phyloP scores from a whole-genome alignment of 2,888 invertebrate species.

The Drosophila aldrichi region DNA sequence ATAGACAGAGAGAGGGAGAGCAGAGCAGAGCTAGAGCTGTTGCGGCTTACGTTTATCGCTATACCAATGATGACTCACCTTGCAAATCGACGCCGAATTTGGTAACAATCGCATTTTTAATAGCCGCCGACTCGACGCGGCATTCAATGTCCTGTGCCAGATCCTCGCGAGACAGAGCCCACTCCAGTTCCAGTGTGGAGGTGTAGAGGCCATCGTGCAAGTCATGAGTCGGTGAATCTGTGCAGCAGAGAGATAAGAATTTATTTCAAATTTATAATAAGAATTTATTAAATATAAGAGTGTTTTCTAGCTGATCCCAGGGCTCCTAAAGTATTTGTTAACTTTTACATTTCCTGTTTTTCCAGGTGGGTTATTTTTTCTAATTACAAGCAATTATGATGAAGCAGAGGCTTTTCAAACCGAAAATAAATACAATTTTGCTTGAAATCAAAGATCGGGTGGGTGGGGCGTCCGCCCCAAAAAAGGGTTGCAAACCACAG shows the following conservation, averaged over 20 bases:
- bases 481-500: slow-evolving; percentile 55
- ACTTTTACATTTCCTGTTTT: slow-evolving; percentile 14
- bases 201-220: slow-evolving; percentile 88
- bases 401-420: slow-evolving; percentile 47
- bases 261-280: background rate
- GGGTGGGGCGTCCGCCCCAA: slow-evolving; percentile 8
- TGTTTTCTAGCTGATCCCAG: background rate
- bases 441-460: slow-evolving; percentile 38
- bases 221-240: slow-evolving; percentile 87
- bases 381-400: slow-evolving; percentile 62
- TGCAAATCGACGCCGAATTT: slow-evolving; percentile 88
- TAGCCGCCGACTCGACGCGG: slow-evolving; percentile 88
- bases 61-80: slow-evolving; percentile 86
- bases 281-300: background rate
- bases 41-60: slow-evolving; percentile 12
- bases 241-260: background rate
- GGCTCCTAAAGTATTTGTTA: background rate
- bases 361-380: slow-evolving; percentile 16
- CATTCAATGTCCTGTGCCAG: slow-evolving; percentile 90
- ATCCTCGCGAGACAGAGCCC: slow-evolving; percentile 89
- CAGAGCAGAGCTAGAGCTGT: background rate
- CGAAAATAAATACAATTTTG: slow-evolving; percentile 50
- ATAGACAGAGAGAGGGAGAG: slow-evolving; percentile 22
- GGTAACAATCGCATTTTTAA: slow-evolving; percentile 86
- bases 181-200: slow-evolving; percentile 88